Base-by-base conservation (phyloP, 2,888 invertebrate genomes). In the Sinotaia quadrata region DNA sequence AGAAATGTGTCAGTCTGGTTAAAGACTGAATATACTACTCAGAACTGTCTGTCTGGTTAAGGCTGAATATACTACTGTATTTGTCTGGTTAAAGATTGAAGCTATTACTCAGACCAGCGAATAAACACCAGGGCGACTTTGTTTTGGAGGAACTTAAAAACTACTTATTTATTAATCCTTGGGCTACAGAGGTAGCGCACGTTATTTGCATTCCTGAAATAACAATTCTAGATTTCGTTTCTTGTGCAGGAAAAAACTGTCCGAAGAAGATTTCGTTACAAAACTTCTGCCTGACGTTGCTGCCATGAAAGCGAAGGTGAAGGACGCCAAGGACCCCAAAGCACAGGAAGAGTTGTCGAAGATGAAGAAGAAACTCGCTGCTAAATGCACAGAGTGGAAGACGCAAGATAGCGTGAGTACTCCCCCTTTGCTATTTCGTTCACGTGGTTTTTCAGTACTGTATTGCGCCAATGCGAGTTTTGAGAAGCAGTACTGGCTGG, bases 251-350 rank as follows among this genome's bases (percentile, higher is more conserved):
- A 66, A 66, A 31, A 60, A 67, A 37, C 37, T 66, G 7, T 41
- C 34, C 15, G 44, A 47, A 10, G 63, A 61, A 2, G 37, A 52
- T 2, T 67, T 66, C 66, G 52, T 41, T 56, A 63, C 31, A 52
- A 67, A 60, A 36, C 27, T 54, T 34, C 27, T 56, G 44, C 58
- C 49, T 2, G 67, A 67, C 18, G n/a, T 67, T 24, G 67, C 58
- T 5, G 44, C 36, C 12, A 33, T n/a, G 15, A 57, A 70, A 34
- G 15, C 18, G 2, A 44, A 57, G n/a, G 29, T 21, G 58, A 61
- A 67, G 44, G 31, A 36, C 4, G 33, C 18, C 1, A 47, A 51
- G 24, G 51, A 56, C 37, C 24, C 44, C 18, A 54, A 59, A 12
- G 56, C 57, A 2, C 31, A 27, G 7, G 62, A 58, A 52, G 62